Conservation (phyloP, 53 echinoderm and acorn worm species). For the Astropecten irregularis region DNA sequence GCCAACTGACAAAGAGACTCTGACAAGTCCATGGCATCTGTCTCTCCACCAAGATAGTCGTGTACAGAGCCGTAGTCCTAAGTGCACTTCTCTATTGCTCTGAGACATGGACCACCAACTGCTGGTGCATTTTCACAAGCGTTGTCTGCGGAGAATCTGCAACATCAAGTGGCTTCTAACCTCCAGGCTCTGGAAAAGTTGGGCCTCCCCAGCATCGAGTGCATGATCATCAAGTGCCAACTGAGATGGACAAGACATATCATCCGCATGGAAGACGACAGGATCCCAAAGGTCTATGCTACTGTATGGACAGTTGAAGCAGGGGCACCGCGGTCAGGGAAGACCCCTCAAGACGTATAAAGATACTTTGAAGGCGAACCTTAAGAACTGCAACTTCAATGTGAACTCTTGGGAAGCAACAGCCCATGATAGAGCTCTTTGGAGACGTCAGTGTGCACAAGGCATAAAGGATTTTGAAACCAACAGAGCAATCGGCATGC, state of each 20-base stretch:
- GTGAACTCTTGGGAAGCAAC: slow-evolving; percentile 6
- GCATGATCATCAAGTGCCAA: slow-evolving; percentile 4
- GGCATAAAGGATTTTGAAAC: neutral
- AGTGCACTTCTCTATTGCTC: slow-evolving; percentile 29
- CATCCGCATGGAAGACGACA: slow-evolving; percentile 18
- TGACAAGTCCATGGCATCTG: neutral
- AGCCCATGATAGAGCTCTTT: slow-evolving; percentile 13
- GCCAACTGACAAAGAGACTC: neutral
- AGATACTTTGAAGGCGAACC: slow-evolving; percentile 20
- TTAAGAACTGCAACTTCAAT: slow-evolving; percentile 5
- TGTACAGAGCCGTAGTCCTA: slow-evolving; percentile 38
- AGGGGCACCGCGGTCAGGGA: slow-evolving; percentile 31
- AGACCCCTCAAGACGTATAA: neutral
- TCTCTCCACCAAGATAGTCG: neutral
- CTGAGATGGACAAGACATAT: slow-evolving; percentile 12
- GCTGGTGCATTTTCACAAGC: slow-evolving; percentile 20
- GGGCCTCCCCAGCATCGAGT: slow-evolving; percentile 38
- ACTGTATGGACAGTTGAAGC: slow-evolving; percentile 27
- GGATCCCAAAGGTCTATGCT: slow-evolving; percentile 42
- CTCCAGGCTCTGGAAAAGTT: slow-evolving; percentile 46
- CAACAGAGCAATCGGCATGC: neutral
- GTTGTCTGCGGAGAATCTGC: slow-evolving; percentile 22
- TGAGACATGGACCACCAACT: slow-evolving; percentile 32
- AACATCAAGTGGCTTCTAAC: slow-evolving; percentile 53
- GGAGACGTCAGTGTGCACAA: slow-evolving; percentile 3